Evolutionary conservation across 92 coral and sea anemone species (phyloP), one percentile per base, ranked within the genome.

Genomic region (Parazoanthus swiftii): DNA sequence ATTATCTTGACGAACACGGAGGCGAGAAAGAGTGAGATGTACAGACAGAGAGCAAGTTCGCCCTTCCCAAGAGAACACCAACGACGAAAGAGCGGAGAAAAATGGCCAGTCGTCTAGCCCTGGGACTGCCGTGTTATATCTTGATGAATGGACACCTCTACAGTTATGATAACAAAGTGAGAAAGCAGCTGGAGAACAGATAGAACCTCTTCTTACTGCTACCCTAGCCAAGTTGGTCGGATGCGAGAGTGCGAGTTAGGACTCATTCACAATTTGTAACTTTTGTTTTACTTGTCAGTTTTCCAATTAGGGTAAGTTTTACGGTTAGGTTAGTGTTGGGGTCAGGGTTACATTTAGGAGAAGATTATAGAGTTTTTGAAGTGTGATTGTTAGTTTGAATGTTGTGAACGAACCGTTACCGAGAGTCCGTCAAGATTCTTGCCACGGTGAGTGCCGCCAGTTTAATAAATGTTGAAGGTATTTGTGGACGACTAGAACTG

Each of bases 61-160:
- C 81, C 36, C 56, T 29, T 15, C 81, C 81, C 48, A 77, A 14
- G 8, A 77, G 33, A 77, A 8, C 54, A 77, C 58, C 81, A 77
- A 43, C 59, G 29, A 18, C 81, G 20, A 43, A 35, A 77, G 63
- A 43, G 38, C 25, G 33, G 38, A 77, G 63, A 77, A 77, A 77
- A 63, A 77, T 77, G 81, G 81, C 44, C 54, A 77, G 81, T n/a
- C 42, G 81, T n/a, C 42, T 42, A 21, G 81, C 81, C 54, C 63
- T 77, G 13, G 81, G 51, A 46, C 51, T 46, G 51, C 51, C 6
- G 51, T 46, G 51, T 4, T 46, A 46, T 29, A 9, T 9, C 7
- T 7, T 4, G 74, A 70, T 70, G 38, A 77, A 77, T 16, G 81
- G 33, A 38, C 63, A 77, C 56, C 56, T 77, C 7, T 77, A 46